Percentiles rank a stretch among this genome's conserved stretches.
Evolutionary conservation across 2,888 invertebrate genomes (phyloP).

Genomic region (Andrena praecox): DNA sequence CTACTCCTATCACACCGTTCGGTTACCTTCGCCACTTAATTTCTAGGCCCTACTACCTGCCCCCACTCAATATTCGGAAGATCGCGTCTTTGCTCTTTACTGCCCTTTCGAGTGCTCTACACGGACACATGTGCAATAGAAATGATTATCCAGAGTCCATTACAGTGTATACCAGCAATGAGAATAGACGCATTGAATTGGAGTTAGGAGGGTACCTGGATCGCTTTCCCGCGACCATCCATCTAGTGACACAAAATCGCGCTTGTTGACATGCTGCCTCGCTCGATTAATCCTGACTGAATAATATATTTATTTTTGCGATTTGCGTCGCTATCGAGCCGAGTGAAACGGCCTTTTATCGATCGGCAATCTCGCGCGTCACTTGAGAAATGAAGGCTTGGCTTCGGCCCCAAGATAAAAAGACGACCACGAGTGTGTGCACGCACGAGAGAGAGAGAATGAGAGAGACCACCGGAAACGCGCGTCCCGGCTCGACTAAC

Average conservation of each 20-base stretch:
- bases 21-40: no score
- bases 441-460: background rate
- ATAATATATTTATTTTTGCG: conserved; percentile 69
- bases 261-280: conserved; percentile 44
- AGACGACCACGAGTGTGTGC: conserved; percentile 34
- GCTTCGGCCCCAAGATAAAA: conserved; percentile 74
- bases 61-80: no score
- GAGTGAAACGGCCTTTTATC: conserved; percentile 68
- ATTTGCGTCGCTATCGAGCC: conserved; percentile 45
- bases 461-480: conserved; percentile 75
- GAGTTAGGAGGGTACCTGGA: background rate
- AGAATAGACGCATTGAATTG: background rate
- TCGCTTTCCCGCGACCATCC: background rate
- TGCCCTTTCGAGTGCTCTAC: no score
- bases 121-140: no score
- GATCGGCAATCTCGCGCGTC: conserved; percentile 74
- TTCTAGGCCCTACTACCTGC: no score
- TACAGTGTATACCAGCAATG: no score
- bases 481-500: conserved; percentile 62
- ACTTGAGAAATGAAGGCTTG: conserved; percentile 83
- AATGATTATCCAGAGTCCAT: no score
- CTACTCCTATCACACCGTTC: no score
- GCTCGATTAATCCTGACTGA: conserved; percentile 54
- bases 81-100: no score
- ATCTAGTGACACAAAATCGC: conserved; percentile 32